Percentiles rank a stretch among this genome's conserved stretches.
phyloP scores from a whole-genome alignment of 2,113 vertebrate genomes.

The Zeus faber region DNA sequence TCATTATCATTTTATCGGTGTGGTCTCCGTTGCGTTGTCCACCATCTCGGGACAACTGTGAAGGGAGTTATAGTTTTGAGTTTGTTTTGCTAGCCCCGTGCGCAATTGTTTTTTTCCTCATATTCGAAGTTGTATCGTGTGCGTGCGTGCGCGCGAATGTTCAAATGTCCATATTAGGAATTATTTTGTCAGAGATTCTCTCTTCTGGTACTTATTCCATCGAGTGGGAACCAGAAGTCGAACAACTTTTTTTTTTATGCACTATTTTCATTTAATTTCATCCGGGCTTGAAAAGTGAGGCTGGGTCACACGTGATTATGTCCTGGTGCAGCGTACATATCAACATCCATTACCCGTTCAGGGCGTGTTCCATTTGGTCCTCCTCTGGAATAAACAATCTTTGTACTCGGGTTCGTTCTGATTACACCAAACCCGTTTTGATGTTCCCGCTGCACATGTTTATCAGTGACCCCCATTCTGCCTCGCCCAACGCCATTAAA shows the following conservation, averaged over 20 bases:
- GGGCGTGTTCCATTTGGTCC: constrained; percentile 4
- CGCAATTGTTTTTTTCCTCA: no score
- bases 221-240: no score
- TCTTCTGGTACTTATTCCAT: no score
- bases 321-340: constrained; percentile 2
- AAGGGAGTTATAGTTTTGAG: no score
- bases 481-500: neutral
- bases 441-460: neutral
- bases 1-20: no score
- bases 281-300: neutral
- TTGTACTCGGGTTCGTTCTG: constrained; percentile 21
- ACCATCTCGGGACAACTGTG: no score
- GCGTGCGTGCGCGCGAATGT: no score
- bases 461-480: neutral
- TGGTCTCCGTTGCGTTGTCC: no score
- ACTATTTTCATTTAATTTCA: neutral
- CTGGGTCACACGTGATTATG: neutral
- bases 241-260: constrained; percentile 1
- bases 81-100: no score
- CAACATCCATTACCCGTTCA: constrained; percentile 12
- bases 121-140: no score
- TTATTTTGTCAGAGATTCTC: no score
- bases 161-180: no score
- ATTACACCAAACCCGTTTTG: constrained; percentile 16
- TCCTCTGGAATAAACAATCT: constrained; percentile 35